Conservation (phyloP, 2,797 vertebrate genomes). For the Poeciliopsis turneri region DNA sequence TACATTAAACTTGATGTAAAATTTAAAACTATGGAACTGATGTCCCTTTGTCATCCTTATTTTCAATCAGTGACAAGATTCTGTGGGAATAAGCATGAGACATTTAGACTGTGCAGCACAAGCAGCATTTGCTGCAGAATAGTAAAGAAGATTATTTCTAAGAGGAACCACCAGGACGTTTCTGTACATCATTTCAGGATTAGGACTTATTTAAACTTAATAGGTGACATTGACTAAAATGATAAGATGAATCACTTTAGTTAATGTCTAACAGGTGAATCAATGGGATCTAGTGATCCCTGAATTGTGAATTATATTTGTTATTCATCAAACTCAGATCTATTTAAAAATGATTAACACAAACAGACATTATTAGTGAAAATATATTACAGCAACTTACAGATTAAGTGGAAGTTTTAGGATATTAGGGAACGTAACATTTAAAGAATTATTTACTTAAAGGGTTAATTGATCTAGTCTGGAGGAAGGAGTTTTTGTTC, state of each 20-base stretch:
- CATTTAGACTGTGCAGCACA: not conserved
- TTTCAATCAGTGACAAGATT: constrained; percentile 18
- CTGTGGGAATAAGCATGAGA: constrained; percentile 7
- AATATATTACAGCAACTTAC: not conserved
- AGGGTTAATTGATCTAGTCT: not conserved
- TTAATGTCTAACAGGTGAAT: not conserved
- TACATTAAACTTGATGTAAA: constrained; percentile 48
- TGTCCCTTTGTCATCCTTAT: not conserved
- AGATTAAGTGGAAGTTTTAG: not conserved
- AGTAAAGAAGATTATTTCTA: not conserved
- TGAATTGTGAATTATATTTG: not conserved
- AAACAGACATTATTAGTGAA: not conserved
- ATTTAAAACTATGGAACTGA: constrained; percentile 38
- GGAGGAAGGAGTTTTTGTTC: not conserved
- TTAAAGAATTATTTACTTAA: not conserved
- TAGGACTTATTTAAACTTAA: not conserved
- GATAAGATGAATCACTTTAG: not conserved
- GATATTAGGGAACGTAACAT: not conserved
- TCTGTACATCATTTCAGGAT: not conserved
- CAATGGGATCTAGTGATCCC: not conserved
- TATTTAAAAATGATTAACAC: not conserved
- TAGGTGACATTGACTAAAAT: too few relatives aligned
- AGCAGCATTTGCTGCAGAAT: not conserved
- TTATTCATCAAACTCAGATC: not conserved
- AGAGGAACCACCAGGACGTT: not conserved